Evolutionary conservation across 2,888 invertebrate species (phyloP).

Genomic region (Eristalinus sepulchralis): DNA sequence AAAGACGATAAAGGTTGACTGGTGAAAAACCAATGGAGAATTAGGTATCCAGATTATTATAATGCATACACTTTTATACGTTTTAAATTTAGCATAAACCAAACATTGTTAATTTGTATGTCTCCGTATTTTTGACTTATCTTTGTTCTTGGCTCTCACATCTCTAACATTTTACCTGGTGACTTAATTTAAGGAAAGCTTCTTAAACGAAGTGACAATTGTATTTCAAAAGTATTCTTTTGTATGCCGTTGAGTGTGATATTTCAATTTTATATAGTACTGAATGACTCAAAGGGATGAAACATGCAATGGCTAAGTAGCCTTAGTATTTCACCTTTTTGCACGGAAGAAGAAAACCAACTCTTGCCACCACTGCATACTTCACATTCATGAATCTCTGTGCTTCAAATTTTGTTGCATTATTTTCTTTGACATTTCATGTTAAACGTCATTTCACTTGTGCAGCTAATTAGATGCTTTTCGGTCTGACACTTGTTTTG

Average conservation of each 20-base stretch:
- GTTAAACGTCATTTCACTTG: constrained; percentile 64
- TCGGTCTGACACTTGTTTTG: constrained; percentile 63
- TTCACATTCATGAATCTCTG: constrained; percentile 20
- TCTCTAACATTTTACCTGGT: not conserved
- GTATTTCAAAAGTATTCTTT: constrained; percentile 47
- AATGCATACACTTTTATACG: no score
- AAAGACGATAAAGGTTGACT: no score
- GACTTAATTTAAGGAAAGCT: constrained; percentile 63
- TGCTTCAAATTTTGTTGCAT: constrained; percentile 8
- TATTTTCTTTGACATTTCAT: constrained; percentile 48
- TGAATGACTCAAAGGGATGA: constrained; percentile 58
- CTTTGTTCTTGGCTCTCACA: not conserved
- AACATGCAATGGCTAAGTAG: constrained; percentile 55
- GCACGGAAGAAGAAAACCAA: constrained; percentile 14
- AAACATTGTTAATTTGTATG: no score
- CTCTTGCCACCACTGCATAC: not conserved
- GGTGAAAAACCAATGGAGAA: no score
- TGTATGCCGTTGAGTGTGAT: not conserved
- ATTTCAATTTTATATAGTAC: constrained; percentile 13
- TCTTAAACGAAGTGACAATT: constrained; percentile 68
- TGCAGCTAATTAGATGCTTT: constrained; percentile 67
- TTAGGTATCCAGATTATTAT: no score
- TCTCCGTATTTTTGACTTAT: no score
- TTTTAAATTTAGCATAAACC: no score
- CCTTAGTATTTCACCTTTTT: constrained; percentile 40